phyloP scores from a whole-genome alignment of 2,113 vertebrate genomes.

The Craseonycteris thonglongyai region DNA sequence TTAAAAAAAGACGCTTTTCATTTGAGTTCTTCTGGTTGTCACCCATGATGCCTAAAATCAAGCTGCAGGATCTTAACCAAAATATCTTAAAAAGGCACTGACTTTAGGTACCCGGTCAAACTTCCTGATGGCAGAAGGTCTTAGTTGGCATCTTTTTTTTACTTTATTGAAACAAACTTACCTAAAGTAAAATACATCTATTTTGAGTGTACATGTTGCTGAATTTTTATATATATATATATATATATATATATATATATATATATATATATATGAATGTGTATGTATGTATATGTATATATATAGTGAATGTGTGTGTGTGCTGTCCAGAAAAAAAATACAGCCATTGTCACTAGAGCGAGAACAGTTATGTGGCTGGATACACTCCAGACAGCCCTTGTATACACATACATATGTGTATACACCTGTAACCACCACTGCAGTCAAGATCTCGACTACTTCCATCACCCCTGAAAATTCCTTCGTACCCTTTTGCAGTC shows the following conservation, averaged over 20 bases:
- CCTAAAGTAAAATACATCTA: neutral
- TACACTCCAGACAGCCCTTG: no score
- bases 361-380: no score
- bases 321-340: no score
- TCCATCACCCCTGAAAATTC: neutral
- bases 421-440: neutral
- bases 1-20: neutral
- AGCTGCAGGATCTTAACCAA: neutral
- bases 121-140: neutral
- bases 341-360: no score
- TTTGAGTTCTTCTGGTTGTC: neutral
- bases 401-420: no score
- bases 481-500: fast-evolving
- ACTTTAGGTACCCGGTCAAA: neutral
- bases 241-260: no score
- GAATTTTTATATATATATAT: neutral
- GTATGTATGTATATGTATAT: no score
- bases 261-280: neutral
- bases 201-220: neutral
- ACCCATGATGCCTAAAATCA: neutral
- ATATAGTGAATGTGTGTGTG: no score
- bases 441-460: neutral
- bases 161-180: neutral
- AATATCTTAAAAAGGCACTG: neutral
- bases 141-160: neutral